Evolutionary conservation across 2,888 invertebrate genomes (phyloP).

Genomic region (Lepidochrysops patricia): DNA sequence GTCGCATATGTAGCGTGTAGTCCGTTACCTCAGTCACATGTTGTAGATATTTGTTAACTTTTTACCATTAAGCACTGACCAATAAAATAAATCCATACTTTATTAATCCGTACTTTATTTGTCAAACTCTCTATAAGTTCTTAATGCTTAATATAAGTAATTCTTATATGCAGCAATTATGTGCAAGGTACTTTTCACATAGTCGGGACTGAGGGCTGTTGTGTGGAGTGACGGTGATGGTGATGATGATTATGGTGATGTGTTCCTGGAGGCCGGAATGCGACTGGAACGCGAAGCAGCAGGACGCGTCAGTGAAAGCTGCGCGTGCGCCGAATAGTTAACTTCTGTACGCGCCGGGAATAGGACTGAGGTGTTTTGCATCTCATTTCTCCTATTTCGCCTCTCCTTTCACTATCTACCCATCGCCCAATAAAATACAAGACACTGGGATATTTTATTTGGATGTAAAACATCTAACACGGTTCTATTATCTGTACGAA

Average conservation of each 20-base stretch:
- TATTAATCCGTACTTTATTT: no score
- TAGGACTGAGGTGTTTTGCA: conserved; percentile 54
- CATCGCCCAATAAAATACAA: conserved; percentile 7
- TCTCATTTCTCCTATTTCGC: conserved; percentile 55
- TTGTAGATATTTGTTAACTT: no score
- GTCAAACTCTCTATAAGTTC: no score
- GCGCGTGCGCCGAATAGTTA: conserved; percentile 56
- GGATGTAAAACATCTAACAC: neutral
- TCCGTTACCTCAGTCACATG: no score
- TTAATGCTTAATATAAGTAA: no score
- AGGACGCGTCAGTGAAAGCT: conserved; percentile 67
- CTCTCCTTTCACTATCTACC: conserved; percentile 58
- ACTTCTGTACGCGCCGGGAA: conserved; percentile 57
- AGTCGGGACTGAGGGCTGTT: neutral
- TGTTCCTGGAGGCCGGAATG: conserved; percentile 18
- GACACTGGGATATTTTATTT: neutral
- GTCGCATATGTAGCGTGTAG: no score
- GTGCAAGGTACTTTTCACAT: no score
- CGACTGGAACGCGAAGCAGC: conserved; percentile 29
- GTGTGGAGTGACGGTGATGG: neutral
- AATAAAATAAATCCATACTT: no score
- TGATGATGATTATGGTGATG: conserved; percentile 13
- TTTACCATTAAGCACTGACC: no score
- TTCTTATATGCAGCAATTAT: no score
- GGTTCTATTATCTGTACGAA: no score